A percentile compares a stretch with the other conserved stretches of the same genome.
Evolutionary conservation across 1,140 invertebrate species (phyloP).

Genomic region (Probaryconus sp.): DNA sequence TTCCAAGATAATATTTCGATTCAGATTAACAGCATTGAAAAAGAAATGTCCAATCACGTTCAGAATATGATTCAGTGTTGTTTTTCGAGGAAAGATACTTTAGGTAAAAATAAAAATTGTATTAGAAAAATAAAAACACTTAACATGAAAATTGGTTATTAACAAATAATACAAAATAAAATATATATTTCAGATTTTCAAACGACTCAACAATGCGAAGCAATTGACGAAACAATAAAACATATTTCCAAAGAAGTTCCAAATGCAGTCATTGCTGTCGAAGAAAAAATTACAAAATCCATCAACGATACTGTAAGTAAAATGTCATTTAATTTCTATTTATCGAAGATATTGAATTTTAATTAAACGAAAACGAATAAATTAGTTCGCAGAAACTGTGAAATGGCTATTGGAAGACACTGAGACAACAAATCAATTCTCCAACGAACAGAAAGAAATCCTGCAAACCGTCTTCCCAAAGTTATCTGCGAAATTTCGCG

Average conservation of each 20-base stretch:
- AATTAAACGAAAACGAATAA: slow-evolving; percentile 21
- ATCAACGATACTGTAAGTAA: slow-evolving; percentile 64
- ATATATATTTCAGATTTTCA: slow-evolving; percentile 49
- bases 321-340: slow-evolving; percentile 13
- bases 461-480: slow-evolving; percentile 53
- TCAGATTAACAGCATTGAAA: slow-evolving; percentile 63
- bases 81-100: slow-evolving; percentile 61
- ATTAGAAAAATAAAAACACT: too few species aligned
- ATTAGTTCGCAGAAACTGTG: slow-evolving; percentile 61
- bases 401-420: slow-evolving; percentile 66
- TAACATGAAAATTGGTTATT: background rate
- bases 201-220: slow-evolving; percentile 43
- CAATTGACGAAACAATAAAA: slow-evolving; percentile 57
- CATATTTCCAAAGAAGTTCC: slow-evolving; percentile 62
- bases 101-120: slow-evolving; percentile 65
- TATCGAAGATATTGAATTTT: slow-evolving; percentile 11
- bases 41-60: slow-evolving; percentile 63
- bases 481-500: slow-evolving; percentile 64
- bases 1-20: slow-evolving; percentile 65
- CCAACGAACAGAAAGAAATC: slow-evolving; percentile 57
- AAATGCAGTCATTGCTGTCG: slow-evolving; percentile 37
- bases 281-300: slow-evolving; percentile 55
- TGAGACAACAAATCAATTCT: slow-evolving; percentile 39
- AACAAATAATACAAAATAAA: background rate
- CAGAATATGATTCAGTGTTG: slow-evolving; percentile 66